Base-by-base conservation (phyloP, 2,888 invertebrate genomes). In the Lasioglossum villosulum region DNA sequence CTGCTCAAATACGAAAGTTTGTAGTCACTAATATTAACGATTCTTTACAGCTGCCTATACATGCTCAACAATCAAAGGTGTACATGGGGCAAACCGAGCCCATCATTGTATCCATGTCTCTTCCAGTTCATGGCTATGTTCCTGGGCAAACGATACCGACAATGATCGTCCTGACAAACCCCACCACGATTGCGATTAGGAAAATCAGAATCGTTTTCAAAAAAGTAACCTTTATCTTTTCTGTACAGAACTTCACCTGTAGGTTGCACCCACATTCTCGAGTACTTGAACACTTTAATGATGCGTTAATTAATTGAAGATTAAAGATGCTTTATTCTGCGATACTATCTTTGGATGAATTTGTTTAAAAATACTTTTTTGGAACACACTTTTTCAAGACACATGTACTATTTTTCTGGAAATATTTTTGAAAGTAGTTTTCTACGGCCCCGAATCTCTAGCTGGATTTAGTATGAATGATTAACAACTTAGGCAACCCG, bases 111-210 rank as follows among this genome's bases (percentile, higher is more conserved):
- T 88, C 91, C 5, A 91, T 93, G 23, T 89, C 89, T 10, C 83
- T 95, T 39, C 94, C 94, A n/a, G 93, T 94, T 37, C 92, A 93
- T 23, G 95, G 95, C 16, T 95, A 92, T 87, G 95, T 95, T 27
- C 94, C 95, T 37, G 95, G 95, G 0, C 95, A 95, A 86, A 90
- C 92, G 27, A 93, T 95, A 80, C 93, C 93, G 19, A 85, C 95
- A 39, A 89, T 91, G 56, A 93, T 95, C 12, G 90, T 90, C 72
- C 78, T 94, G 37, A 92, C 92, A 75, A 95, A 95, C 83, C 82
- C 87, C 16, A 92, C 94, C 23, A 92, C 91, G 48, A 88, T 94
- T 0, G 88, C 89, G 34, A 89, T 95, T 59, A 92, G 90, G 81
- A 94, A 93, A 76, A 80, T 94, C 66, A 89, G 93, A 63, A 90